Evolutionary conservation across 2,113 vertebrate genomes (phyloP).

Genomic region (Indicator maculatus): DNA sequence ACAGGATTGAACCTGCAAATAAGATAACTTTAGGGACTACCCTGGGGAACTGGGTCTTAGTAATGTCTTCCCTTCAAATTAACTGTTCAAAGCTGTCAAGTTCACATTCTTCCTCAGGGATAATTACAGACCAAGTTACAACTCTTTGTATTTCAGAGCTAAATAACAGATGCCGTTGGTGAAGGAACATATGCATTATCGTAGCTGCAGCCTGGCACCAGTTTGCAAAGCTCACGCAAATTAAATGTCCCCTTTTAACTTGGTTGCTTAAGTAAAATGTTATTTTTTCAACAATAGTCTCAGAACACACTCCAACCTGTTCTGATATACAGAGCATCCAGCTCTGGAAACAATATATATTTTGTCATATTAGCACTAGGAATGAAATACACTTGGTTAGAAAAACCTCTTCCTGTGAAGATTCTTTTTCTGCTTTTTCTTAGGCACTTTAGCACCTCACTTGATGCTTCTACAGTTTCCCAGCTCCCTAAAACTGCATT

Average conservation of each 20-base stretch:
- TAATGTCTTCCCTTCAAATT: background rate
- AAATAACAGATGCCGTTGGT: background rate
- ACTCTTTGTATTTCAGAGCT: background rate
- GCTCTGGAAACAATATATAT: background rate
- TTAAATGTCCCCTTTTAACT: constrained; percentile 25
- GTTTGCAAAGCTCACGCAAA: background rate
- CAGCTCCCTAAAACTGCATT: background rate
- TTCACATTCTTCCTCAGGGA: background rate
- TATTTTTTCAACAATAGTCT: constrained; percentile 20
- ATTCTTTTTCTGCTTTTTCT: background rate
- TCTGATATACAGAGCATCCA: background rate
- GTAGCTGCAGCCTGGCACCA: background rate
- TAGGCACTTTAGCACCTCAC: background rate
- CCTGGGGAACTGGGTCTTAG: fast-evolving
- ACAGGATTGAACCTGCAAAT: background rate
- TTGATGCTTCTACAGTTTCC: background rate
- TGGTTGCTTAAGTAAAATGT: background rate
- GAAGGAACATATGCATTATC: background rate
- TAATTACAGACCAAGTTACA: background rate
- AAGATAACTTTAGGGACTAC: background rate
- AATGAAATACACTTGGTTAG: background rate
- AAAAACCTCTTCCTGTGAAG: background rate
- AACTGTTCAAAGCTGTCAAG: background rate
- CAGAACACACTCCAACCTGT: constrained; percentile 22
- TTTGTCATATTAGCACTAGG: background rate